phyloP scores from a whole-genome alignment of 2,113 vertebrate species.

The Ciconia boyciana region DNA sequence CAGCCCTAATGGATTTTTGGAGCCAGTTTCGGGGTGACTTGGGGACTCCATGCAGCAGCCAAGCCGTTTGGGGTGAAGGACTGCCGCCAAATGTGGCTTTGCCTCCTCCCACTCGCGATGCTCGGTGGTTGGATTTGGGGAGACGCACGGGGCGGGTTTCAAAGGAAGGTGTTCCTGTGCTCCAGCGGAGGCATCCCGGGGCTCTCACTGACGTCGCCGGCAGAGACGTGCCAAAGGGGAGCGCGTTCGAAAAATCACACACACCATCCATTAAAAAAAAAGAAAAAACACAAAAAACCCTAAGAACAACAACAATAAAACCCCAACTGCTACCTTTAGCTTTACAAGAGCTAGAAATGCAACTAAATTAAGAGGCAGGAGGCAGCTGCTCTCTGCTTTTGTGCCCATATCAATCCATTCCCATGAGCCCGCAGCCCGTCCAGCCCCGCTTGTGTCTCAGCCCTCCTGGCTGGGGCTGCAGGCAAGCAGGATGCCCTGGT shows the following conservation, averaged over 20 bases:
- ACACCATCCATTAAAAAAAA: background rate
- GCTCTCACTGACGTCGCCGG: background rate
- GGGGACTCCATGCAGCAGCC: fast-evolving
- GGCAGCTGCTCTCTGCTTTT: background rate
- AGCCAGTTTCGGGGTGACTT: background rate
- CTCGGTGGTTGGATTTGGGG: background rate
- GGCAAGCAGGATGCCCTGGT: background rate
- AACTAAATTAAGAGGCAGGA: background rate
- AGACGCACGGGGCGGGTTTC: background rate
- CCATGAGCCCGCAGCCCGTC: fast-evolving
- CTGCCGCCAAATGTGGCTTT: fast-evolving
- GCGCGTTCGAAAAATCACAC: background rate
- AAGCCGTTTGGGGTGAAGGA: background rate
- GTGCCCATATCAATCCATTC: background rate
- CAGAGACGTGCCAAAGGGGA: background rate
- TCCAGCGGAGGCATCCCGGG: background rate
- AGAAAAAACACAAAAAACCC: background rate
- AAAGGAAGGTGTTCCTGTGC: background rate
- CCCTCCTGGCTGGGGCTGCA: background rate
- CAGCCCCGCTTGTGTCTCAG: background rate
- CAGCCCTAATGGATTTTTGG: background rate
- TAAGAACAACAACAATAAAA: background rate
- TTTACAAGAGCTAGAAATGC: background rate
- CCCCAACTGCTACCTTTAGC: background rate
- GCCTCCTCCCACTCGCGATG: background rate